A percentile compares a stretch with the other conserved stretches of the same genome.
Conservation (phyloP, 2,888 invertebrate species). For the Gryllus longicercus region DNA sequence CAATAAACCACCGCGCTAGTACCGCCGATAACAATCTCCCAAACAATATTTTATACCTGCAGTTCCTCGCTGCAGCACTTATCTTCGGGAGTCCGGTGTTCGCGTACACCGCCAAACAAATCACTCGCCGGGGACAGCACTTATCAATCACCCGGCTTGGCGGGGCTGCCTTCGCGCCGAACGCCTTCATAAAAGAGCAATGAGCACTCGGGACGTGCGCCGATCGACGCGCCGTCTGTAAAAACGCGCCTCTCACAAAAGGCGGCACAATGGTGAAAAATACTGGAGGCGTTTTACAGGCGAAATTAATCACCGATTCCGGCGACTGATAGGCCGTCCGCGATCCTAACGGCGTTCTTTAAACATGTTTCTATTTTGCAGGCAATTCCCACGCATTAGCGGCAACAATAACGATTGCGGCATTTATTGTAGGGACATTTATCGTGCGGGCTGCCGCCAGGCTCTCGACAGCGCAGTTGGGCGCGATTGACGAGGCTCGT, state of each 20-base stretch:
- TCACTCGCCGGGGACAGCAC: neutral
- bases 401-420: neutral
- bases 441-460: neutral
- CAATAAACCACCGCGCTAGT: too few relatives aligned
- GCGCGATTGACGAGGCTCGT: neutral
- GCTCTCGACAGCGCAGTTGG: neutral
- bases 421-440: constrained; percentile 4
- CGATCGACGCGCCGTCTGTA: neutral
- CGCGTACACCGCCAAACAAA: neutral
- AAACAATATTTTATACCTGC: too few relatives aligned
- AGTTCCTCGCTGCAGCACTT: too few relatives aligned
- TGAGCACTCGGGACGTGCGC: neutral
- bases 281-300: neutral
- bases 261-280: neutral
- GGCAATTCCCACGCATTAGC: constrained; percentile 17
- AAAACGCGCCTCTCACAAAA: neutral
- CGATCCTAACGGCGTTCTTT: neutral
- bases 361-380: neutral
- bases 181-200: neutral
- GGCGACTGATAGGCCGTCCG: neutral
- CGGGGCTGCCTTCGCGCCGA: too few relatives aligned
- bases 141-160: neutral
- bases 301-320: neutral
- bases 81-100: too few relatives aligned
- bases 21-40: too few relatives aligned